Evolutionary conservation across 2,888 invertebrate genomes (phyloP).

Genomic region (Anoplius nigerrimus): DNA sequence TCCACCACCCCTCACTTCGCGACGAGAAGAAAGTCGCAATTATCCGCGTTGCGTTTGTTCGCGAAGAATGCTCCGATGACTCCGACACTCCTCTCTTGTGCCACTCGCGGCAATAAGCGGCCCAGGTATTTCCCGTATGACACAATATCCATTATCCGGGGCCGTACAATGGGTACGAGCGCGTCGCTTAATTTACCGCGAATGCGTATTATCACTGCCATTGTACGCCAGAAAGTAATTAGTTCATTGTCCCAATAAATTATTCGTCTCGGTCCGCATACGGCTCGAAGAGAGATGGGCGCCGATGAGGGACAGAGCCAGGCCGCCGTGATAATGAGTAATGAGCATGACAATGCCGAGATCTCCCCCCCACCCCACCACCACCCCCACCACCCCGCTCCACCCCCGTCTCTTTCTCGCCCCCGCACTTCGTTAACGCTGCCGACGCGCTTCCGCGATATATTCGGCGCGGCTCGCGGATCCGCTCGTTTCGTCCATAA

Average conservation of each 20-base stretch:
- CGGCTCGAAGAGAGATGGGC: conserved; percentile 26
- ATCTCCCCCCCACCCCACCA: neutral
- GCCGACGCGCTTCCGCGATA: no score
- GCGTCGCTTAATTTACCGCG: conserved; percentile 52
- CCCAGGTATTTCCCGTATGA: conserved; percentile 50
- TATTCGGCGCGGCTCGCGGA: no score
- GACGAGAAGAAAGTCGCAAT: conserved; percentile 17
- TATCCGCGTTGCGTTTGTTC: conserved; percentile 20
- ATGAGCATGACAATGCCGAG: conserved; percentile 31
- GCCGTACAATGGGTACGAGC: conserved; percentile 49
- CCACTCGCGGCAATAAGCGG: conserved; percentile 31
- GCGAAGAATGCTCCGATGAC: conserved; percentile 32
- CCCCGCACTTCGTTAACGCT: neutral
- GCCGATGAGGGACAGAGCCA: no score
- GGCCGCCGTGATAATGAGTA: conserved; percentile 49
- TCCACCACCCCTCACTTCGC: conserved; percentile 1
- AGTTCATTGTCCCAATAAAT: conserved; percentile 57
- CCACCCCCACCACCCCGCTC: no score
- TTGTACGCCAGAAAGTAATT: conserved; percentile 53
- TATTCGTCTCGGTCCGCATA: conserved; percentile 42
- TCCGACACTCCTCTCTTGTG: no score
- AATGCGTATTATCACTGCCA: conserved; percentile 52
- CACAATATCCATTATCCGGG: conserved; percentile 54
- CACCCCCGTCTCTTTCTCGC: neutral
- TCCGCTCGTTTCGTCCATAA: neutral